Percentiles rank a stretch among this genome's conserved stretches.
phyloP scores from a whole-genome alignment of 2,113 vertebrate genomes.

The Nesoenas mayeri region DNA sequence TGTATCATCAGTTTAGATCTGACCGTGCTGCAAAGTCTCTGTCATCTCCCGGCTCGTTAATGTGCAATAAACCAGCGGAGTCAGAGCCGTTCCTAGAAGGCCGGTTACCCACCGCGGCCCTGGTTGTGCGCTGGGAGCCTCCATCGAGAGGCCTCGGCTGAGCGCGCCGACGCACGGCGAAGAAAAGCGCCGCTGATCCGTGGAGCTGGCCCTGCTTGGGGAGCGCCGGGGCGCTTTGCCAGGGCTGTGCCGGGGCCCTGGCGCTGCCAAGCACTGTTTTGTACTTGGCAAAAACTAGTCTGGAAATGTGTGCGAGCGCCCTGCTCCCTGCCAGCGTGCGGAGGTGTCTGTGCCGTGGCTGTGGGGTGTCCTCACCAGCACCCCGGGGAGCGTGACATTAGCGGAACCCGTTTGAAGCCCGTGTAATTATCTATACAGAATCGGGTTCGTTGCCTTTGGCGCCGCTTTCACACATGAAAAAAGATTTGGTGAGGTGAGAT shows the following conservation, averaged over 20 bases:
- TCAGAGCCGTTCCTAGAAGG: background rate
- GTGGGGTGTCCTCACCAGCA: background rate
- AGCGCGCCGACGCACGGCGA: fast-evolving
- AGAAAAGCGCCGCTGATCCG: background rate
- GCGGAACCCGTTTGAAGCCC: fast-evolving
- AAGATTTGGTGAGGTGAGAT: background rate
- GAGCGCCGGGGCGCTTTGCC: background rate
- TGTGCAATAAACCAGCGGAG: background rate
- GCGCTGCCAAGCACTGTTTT: background rate
- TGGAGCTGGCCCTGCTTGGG: background rate
- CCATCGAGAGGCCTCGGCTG: background rate
- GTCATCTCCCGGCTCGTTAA: background rate
- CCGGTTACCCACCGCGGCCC: background rate
- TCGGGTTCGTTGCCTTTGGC: background rate
- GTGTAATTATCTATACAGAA: background rate
- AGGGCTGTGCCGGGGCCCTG: background rate
- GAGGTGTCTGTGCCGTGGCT: background rate
- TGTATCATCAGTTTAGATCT: background rate
- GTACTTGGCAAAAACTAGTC: background rate
- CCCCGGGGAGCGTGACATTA: background rate
- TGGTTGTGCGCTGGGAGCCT: background rate
- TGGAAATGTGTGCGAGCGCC: background rate
- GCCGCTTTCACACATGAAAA: background rate
- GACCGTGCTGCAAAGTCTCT: background rate
- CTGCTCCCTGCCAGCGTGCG: background rate